These are phyloP conservation scores for Ophiothrix spiculata DNA, from an alignment of 35 echinoderm and acorn worm species.

Conservation along the genomic window DNA sequence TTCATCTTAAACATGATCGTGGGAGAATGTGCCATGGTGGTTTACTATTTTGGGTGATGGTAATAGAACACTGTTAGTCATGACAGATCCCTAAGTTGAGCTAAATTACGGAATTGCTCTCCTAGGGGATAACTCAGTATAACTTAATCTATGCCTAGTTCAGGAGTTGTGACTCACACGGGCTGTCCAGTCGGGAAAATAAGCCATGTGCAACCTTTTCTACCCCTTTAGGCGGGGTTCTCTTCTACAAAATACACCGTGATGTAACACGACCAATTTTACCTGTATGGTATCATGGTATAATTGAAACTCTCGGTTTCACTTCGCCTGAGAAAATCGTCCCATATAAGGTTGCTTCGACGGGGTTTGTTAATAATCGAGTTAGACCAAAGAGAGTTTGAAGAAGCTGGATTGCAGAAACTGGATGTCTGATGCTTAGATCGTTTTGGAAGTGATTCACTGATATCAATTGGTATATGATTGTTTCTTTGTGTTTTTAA, in stretches of 20 bases:
- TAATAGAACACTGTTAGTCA: slow-evolving; percentile 1
- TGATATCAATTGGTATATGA: too few species aligned
- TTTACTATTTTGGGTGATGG: neutral
- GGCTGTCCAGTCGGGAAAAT: neutral
- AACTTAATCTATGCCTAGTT: slow-evolving; percentile 31
- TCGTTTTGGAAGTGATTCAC: too few species aligned
- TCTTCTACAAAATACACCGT: neutral
- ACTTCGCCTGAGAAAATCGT: neutral
- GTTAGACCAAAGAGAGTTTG: too few species aligned
- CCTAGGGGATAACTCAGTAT: neutral
- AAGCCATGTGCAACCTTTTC: neutral
- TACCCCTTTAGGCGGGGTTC: neutral
- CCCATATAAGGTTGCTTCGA: neutral
- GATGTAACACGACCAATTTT: neutral
- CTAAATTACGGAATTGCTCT: slow-evolving; percentile 10
- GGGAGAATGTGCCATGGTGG: neutral
- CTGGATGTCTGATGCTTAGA: too few species aligned
- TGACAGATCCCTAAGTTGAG: slow-evolving; percentile 12
- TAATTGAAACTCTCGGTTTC: slow-evolving; percentile 13
- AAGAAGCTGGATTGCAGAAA: too few species aligned
- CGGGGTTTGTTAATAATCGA: too few species aligned
- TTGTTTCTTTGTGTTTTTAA: too few species aligned
- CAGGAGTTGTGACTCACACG: neutral
- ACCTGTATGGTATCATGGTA: slow-evolving; percentile 4
- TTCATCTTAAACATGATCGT: neutral